phyloP scores from a whole-genome alignment of 2,888 invertebrate genomes.

The Dorcus hopei region DNA sequence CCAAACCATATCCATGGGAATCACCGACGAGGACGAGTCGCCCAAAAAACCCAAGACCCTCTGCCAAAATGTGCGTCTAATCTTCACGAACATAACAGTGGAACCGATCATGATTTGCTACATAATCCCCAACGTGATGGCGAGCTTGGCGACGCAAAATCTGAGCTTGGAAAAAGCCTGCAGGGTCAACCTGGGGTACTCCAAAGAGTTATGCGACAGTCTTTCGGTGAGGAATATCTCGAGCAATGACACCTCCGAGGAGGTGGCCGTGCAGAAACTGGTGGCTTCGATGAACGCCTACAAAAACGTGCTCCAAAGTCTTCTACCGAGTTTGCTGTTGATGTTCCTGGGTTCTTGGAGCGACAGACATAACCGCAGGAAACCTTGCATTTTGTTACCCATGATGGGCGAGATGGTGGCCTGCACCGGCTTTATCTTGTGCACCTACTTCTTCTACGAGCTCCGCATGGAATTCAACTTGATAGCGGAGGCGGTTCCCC shows the following conservation, averaged over 20 bases:
- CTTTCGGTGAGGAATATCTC: slow-evolving; percentile 31
- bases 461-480: slow-evolving; percentile 54
- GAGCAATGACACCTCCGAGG: slow-evolving; percentile 30
- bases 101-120: slow-evolving; percentile 64
- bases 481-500: slow-evolving; percentile 53
- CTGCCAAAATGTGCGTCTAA: slow-evolving; percentile 53
- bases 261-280: slow-evolving; percentile 57
- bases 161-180: slow-evolving; percentile 58
- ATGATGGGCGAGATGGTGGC: slow-evolving; percentile 68
- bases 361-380: slow-evolving; percentile 61
- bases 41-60: slow-evolving; percentile 20
- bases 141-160: slow-evolving; percentile 50
- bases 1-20: slow-evolving; percentile 47
- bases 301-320: slow-evolving; percentile 76
- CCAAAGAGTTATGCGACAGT: slow-evolving; percentile 48
- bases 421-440: slow-evolving; percentile 49
- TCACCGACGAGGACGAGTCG: slow-evolving; percentile 37
- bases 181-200: slow-evolving; percentile 50
- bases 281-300: slow-evolving; percentile 76
- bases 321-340: slow-evolving; percentile 71
- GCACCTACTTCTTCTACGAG: slow-evolving; percentile 54
- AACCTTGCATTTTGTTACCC: slow-evolving; percentile 75
- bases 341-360: slow-evolving; percentile 76
- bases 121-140: slow-evolving; percentile 53
- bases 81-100: slow-evolving; percentile 60